Conservation (phyloP, 2,797 vertebrate genomes). For the Myripristis murdjan region DNA sequence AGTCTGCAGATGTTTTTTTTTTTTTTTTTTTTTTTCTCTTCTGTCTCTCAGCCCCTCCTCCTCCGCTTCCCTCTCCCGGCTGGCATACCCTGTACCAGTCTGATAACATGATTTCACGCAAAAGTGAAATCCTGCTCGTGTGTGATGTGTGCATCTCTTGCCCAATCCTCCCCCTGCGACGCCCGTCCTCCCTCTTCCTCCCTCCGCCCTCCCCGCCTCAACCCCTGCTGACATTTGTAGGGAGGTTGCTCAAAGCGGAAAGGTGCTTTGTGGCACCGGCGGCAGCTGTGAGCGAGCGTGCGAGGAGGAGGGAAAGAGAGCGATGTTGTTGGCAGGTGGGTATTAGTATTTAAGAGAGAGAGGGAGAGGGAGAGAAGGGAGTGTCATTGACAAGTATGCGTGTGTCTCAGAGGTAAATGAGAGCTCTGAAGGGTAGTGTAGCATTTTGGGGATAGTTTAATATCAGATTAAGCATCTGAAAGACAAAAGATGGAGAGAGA, state of each 20-base stretch:
- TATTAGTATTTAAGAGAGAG: conserved; percentile 47
- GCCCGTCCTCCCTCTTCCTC: conserved; percentile 22
- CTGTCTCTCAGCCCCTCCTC: conserved; percentile 44
- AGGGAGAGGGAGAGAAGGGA: conserved; percentile 16
- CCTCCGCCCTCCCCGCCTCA: conserved; percentile 3
- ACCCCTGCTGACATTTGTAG: conserved; percentile 77
- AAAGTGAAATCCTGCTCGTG: conserved; percentile 78
- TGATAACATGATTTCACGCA: conserved; percentile 83
- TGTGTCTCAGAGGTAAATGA: conserved; percentile 64
- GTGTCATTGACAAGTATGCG: conserved; percentile 45
- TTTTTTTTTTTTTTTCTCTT: neutral
- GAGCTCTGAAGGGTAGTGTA: conserved; percentile 69
- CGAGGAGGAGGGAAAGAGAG: conserved; percentile 42
- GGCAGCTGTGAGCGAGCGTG: neutral
- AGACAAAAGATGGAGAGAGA: conserved; percentile 38
- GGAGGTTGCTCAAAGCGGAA: conserved; percentile 67
- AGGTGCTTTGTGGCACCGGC: conserved; percentile 52
- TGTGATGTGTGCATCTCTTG: conserved; percentile 67
- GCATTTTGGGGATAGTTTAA: conserved; percentile 70
- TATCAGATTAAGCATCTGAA: conserved; percentile 71
- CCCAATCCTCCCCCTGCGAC: conserved; percentile 40
- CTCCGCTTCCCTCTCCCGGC: conserved; percentile 46
- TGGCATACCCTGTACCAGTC: conserved; percentile 70
- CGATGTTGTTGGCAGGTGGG: conserved; percentile 57
- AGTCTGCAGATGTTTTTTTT: conserved; percentile 20